Evolutionary conservation across 2,113 vertebrate species (phyloP).

Genomic region (Perca schrenkii): DNA sequence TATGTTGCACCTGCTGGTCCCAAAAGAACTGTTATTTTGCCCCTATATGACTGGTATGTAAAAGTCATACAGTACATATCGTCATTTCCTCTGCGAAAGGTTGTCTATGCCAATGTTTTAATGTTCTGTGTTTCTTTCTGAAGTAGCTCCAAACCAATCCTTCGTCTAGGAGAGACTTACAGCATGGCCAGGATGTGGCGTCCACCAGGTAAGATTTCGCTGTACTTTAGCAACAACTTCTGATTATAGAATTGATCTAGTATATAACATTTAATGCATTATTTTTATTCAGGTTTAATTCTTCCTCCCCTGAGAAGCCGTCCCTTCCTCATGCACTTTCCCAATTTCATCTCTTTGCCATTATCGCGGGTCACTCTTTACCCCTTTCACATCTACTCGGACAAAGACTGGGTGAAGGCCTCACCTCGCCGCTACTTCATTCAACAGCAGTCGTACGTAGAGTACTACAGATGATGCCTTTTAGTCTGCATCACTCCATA

Average conservation of each 20-base stretch:
- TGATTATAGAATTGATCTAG: not conserved
- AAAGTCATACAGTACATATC: not conserved
- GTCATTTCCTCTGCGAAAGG: not conserved
- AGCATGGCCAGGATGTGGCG: conserved; percentile 62
- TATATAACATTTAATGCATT: not conserved
- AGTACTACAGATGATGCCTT: conserved; percentile 72
- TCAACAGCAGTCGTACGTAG: conserved; percentile 62
- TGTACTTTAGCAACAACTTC: not conserved
- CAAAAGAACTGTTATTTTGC: conserved; percentile 60
- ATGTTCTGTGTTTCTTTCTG: conserved; percentile 4
- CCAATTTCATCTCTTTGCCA: conserved; percentile 67
- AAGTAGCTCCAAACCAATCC: conserved; percentile 57
- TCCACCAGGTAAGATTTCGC: conserved; percentile 37
- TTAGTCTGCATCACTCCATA: not conserved
- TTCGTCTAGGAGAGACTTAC: conserved; percentile 70
- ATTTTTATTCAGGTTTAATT: conserved; percentile 40
- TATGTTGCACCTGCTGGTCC: not conserved
- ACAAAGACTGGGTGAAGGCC: conserved; percentile 33
- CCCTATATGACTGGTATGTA: conserved; percentile 52
- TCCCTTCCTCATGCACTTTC: conserved; percentile 63
- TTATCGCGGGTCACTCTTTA: conserved; percentile 62
- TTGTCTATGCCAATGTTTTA: too few species aligned
- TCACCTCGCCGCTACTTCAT: conserved; percentile 67
- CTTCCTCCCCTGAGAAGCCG: conserved; percentile 62
- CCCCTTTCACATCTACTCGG: conserved; percentile 60